A percentile compares a stretch with the other conserved stretches of the same genome.
Conservation (phyloP, 2,888 invertebrate genomes). For the Lysandra coridon region DNA sequence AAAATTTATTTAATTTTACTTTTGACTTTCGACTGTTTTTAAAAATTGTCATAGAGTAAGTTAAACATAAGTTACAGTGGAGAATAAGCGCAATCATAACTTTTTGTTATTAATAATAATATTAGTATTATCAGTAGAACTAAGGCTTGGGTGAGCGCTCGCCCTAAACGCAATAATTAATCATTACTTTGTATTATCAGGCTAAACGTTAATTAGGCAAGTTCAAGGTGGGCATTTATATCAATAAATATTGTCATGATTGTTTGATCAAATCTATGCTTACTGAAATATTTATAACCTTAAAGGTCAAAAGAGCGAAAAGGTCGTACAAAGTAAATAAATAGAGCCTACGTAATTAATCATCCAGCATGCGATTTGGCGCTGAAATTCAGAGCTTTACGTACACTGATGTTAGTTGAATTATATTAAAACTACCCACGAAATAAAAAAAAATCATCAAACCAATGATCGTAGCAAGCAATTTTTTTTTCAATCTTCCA, state of each 20-base stretch:
- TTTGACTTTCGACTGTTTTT: not conserved
- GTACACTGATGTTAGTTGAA: conserved; percentile 33
- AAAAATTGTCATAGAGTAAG: not conserved
- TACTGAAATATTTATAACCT: conserved; percentile 4
- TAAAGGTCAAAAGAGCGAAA: conserved; percentile 21
- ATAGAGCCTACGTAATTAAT: conserved; percentile 35
- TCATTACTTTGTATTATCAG: not conserved
- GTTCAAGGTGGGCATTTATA: not conserved
- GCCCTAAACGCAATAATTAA: not conserved
- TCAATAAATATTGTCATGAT: conserved; percentile 8
- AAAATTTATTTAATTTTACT: not conserved
- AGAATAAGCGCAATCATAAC: too few relatives aligned
- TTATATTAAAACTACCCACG: conserved; percentile 7
- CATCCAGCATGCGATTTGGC: conserved; percentile 36
- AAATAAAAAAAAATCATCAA: not conserved
- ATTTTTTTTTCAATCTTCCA: too few relatives aligned
- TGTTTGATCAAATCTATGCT: not conserved
- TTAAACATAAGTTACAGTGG: not conserved
- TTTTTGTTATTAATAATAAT: too few relatives aligned
- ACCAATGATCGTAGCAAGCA: too few relatives aligned
- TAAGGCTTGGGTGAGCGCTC: too few relatives aligned
- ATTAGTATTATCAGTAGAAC: too few relatives aligned
- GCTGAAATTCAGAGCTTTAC: conserved; percentile 34
- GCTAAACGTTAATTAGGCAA: not conserved
- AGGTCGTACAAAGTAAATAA: conserved; percentile 25